Evolutionary conservation across 2,888 invertebrate genomes (phyloP).

Genomic region (Pyrrhosoma nymphula): DNA sequence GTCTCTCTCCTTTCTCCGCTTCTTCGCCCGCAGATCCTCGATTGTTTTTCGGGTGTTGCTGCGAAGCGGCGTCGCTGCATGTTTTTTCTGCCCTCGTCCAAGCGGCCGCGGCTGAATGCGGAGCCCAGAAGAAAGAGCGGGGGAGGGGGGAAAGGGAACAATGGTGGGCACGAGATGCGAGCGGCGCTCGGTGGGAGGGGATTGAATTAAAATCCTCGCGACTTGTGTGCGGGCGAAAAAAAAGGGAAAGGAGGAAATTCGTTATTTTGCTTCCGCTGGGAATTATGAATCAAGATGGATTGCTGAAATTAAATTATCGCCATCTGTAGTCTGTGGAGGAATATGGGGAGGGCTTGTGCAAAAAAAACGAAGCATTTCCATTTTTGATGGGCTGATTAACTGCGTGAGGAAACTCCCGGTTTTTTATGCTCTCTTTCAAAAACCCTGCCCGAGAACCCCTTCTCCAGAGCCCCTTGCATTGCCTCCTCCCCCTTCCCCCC

Average conservation of each 20-base stretch:
- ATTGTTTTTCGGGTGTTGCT: too few species aligned
- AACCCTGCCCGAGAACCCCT: background rate
- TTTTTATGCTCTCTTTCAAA: background rate
- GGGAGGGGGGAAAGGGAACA: too few species aligned
- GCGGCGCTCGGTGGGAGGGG: background rate
- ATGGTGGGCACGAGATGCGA: too few species aligned
- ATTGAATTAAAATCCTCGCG: background rate
- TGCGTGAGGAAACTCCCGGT: background rate
- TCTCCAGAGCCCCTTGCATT: background rate
- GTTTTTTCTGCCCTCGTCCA: too few species aligned
- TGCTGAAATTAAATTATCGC: background rate
- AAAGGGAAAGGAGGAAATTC: background rate
- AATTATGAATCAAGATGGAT: slow-evolving; percentile 3
- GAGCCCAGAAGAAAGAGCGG: too few species aligned
- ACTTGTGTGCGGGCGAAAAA: background rate
- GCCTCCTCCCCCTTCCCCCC: too few species aligned
- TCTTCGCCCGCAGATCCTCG: too few species aligned
- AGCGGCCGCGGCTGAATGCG: too few species aligned
- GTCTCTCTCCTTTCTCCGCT: too few species aligned
- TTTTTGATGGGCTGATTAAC: background rate
- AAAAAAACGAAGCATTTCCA: background rate
- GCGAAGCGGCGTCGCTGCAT: too few species aligned
- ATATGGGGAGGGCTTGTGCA: background rate
- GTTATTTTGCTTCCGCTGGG: background rate
- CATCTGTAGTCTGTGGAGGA: background rate